Evolutionary conservation across 2,797 vertebrate genomes (phyloP), one percentile per base, ranked within the genome.

Genomic region (Semotilus atromaculatus): DNA sequence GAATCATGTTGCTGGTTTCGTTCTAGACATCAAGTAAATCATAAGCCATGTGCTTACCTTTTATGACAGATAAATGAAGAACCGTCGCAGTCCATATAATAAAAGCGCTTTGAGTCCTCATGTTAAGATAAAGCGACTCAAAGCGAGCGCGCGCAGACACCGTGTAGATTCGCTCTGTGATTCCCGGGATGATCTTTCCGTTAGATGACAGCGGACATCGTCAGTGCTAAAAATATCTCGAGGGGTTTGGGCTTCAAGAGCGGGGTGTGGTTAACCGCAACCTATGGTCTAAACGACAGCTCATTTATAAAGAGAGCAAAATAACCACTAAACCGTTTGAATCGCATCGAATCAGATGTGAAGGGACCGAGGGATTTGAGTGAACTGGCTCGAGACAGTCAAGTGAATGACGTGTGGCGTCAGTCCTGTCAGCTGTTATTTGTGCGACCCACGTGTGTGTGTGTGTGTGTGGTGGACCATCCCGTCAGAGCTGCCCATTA

Each of bases 201-300:
- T 93, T 93, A 88, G 90, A 90, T 92, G 91, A 92, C 92, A 85
- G 91, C 81, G 88, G 84, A 81, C 93, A 93, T 92, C 93, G 93
- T 91, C 92, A 60, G 19, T 21, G 92, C 94, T 95, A 95, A 92
- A 95, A 94, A 95, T 95, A 95, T 90, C 93, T 92, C 13, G 91
- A 90, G 91, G 93, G 92, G 92, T 92, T 92, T 90, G 93, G 92
- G 93, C 92, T 92, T 92, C 90, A 89, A 88, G 31, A 85, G 89
- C 55, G 90, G 90, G 94, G 93, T 92, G 93, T 90, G 92, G 92
- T 89, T 38, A 90, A 88, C 8, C 36, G 87, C 74, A 70, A 43
- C 29, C 73, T 83, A 26, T 19, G 11, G 58, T 67, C n/a, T 26
- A 53, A 66, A 23, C 45, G 29, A 66, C 71, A 51, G 31, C 43